A percentile compares a stretch with the other conserved stretches of the same genome.
phyloP scores from a whole-genome alignment of 2,113 vertebrate genomes.

The Pterophyllum scalare region DNA sequence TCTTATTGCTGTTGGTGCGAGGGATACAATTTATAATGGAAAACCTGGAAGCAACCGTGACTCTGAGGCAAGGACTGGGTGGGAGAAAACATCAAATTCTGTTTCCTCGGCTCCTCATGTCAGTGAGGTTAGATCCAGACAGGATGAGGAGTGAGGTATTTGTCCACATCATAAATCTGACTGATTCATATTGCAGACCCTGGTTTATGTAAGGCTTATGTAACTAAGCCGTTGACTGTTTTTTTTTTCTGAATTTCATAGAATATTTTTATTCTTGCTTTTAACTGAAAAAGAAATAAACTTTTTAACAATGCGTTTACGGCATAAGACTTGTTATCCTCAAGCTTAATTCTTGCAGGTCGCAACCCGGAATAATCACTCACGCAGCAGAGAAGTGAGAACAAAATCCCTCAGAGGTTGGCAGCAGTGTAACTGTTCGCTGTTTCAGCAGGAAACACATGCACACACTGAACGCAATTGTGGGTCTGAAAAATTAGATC shows the following conservation, averaged over 20 bases:
- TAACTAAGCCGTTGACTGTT: slow-evolving; percentile 13
- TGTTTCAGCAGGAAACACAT: slow-evolving; percentile 59
- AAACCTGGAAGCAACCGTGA: not conserved
- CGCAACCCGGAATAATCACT: slow-evolving; percentile 23
- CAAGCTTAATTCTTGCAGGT: slow-evolving; percentile 26
- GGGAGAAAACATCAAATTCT: not conserved
- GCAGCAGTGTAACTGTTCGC: slow-evolving; percentile 25
- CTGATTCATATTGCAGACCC: slow-evolving; percentile 49
- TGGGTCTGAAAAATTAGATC: slow-evolving; percentile 38
- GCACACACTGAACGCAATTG: slow-evolving; percentile 22
- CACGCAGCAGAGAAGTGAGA: slow-evolving; percentile 44
- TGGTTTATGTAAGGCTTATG: slow-evolving; percentile 51
- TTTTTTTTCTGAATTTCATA: not conserved
- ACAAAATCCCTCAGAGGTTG: slow-evolving; percentile 19
- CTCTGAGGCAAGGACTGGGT: not conserved
- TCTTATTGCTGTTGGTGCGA: not conserved
- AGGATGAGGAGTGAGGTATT: slow-evolving; percentile 17
- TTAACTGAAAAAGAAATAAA: not conserved
- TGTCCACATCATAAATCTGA: slow-evolving; percentile 27
- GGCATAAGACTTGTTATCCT: not conserved
- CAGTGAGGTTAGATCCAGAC: slow-evolving; percentile 2
- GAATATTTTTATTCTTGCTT: not conserved
- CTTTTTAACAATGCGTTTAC: not conserved
- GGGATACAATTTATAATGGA: not conserved
- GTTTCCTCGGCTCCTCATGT: slow-evolving; percentile 3